Percentiles rank a stretch among this genome's conserved stretches.
phyloP scores from a whole-genome alignment of 1,140 invertebrate genomes.

The Prorops nasuta region DNA sequence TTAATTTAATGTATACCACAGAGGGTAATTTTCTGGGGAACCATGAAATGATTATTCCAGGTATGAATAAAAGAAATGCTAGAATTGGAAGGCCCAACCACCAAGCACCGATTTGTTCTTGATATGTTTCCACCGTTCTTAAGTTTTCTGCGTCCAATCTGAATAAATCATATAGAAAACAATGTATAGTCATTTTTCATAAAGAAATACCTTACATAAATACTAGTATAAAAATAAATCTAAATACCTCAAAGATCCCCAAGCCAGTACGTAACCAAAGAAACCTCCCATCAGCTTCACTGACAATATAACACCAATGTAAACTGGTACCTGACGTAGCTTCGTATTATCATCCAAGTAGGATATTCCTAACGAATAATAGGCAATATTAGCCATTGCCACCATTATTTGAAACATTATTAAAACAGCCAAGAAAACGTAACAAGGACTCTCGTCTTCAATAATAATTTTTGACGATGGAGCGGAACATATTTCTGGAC shows the following conservation, averaged over 20 bases:
- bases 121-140: slow-evolving; percentile 32
- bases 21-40: slow-evolving; percentile 49
- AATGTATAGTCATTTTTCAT: slow-evolving; percentile 9
- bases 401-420: slow-evolving; percentile 61
- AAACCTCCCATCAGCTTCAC: slow-evolving; percentile 46
- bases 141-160: slow-evolving; percentile 47
- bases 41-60: slow-evolving; percentile 42
- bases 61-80: slow-evolving; percentile 36
- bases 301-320: slow-evolving; percentile 48
- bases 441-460: slow-evolving; percentile 37
- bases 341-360: slow-evolving; percentile 70
- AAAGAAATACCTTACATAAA: background rate
- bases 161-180: slow-evolving; percentile 14
- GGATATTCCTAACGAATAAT: slow-evolving; percentile 65
- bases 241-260: slow-evolving; percentile 49
- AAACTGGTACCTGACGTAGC: slow-evolving; percentile 57
- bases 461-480: slow-evolving; percentile 33
- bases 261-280: slow-evolving; percentile 50
- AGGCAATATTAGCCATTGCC: slow-evolving; percentile 62
- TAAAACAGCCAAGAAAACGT: slow-evolving; percentile 56
- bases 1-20: slow-evolving; percentile 31
- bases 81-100: slow-evolving; percentile 52
- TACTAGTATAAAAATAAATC: slow-evolving; percentile 22
- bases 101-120: slow-evolving; percentile 50
- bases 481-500: slow-evolving; percentile 41